Evolutionary conservation across 1,140 invertebrate species (phyloP).

Genomic region (Tenebrio molitor): DNA sequence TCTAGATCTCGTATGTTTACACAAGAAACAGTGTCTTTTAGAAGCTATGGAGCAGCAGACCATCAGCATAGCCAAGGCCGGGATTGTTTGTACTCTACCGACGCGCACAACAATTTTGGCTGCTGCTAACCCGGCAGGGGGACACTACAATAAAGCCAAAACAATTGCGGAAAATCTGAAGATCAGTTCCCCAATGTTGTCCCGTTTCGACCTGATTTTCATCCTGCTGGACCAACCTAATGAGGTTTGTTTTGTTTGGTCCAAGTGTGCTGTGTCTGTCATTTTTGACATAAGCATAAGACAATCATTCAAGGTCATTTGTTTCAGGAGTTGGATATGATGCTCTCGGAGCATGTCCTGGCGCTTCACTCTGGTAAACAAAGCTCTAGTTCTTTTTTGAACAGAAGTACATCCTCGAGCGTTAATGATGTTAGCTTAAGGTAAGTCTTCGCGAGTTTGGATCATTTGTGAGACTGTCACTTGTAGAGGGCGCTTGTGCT

Average conservation of each 20-base stretch:
- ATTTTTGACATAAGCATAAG: too few species aligned
- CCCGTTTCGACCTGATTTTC: conserved; percentile 95
- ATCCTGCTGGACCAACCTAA: conserved; percentile 90
- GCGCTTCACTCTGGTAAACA: conserved; percentile 74
- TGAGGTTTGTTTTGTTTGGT: conserved; percentile 73
- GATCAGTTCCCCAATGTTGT: conserved; percentile 87
- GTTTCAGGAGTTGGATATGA: conserved; percentile 77
- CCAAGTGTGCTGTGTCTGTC: too few species aligned
- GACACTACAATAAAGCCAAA: conserved; percentile 90
- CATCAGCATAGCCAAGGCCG: conserved; percentile 91
- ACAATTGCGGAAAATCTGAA: conserved; percentile 93
- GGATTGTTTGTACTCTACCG: conserved; percentile 83
- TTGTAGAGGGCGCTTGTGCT: conserved; percentile 68
- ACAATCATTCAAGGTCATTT: conserved; percentile 3
- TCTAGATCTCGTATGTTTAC: neutral
- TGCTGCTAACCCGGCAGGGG: conserved; percentile 91
- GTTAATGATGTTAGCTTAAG: conserved; percentile 61
- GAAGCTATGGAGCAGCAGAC: conserved; percentile 97
- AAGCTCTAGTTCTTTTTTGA: neutral
- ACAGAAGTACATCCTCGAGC: neutral
- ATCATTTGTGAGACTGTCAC: conserved; percentile 16
- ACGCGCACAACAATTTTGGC: conserved; percentile 89
- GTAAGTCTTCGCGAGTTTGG: conserved; percentile 54
- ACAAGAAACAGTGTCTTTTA: conserved; percentile 71
- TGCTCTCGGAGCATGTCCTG: conserved; percentile 87